Evolutionary conservation across 1,140 invertebrate genomes (phyloP).

Genomic region (Calycopis cecrops): DNA sequence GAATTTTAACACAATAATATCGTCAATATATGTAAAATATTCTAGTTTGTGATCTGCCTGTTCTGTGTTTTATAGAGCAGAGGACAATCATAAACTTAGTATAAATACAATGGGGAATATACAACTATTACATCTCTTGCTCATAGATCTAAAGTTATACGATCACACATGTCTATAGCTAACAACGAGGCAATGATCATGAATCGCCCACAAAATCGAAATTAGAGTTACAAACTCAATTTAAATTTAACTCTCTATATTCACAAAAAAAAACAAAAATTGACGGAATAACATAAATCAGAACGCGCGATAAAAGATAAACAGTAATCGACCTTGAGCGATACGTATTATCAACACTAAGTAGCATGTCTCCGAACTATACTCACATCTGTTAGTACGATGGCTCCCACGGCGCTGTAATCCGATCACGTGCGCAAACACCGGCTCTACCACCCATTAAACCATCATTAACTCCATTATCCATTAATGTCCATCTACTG

Average conservation of each 20-base stretch:
- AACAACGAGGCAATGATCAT: too few relatives aligned
- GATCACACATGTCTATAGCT: too few relatives aligned
- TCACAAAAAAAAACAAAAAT: neutral
- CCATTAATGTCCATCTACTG: constrained; percentile 6
- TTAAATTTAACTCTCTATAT: neutral
- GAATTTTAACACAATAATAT: too few relatives aligned
- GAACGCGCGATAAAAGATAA: constrained; percentile 16
- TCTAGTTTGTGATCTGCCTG: too few relatives aligned
- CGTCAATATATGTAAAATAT: too few relatives aligned
- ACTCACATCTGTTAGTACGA: constrained; percentile 58
- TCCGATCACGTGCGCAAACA: constrained; percentile 53
- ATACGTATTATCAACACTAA: constrained; percentile 13
- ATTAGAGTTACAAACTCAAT: too few relatives aligned
- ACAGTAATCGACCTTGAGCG: constrained; percentile 12
- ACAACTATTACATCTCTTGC: too few relatives aligned
- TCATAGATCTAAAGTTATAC: too few relatives aligned
- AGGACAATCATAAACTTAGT: too few relatives aligned
- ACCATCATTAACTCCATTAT: constrained; percentile 38
- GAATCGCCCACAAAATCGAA: too few relatives aligned
- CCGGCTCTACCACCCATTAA: constrained; percentile 42
- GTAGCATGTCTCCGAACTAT: constrained; percentile 33
- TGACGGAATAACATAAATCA: neutral
- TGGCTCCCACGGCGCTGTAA: constrained; percentile 46
- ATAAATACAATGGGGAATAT: too few relatives aligned
- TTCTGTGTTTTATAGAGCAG: too few relatives aligned